Evolutionary conservation across 2,888 invertebrate species (phyloP), one percentile per base, ranked within the genome.

Genomic region (Saturnia japonica): DNA sequence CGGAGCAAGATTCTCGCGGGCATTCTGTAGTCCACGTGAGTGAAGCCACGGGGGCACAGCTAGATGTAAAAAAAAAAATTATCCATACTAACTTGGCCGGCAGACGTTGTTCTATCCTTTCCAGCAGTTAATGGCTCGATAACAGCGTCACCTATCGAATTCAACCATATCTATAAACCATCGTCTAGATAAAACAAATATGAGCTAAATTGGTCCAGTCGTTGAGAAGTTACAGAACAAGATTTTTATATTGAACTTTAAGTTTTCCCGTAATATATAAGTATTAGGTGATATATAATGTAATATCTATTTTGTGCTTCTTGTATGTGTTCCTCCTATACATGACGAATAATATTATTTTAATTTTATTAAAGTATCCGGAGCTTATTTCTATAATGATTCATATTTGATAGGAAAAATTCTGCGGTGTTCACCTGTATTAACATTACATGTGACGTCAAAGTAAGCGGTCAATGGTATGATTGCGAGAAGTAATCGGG

Each of bases 401-500:
- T 85, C 83, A 83, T 70, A 25, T 62, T 70, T 42, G 42, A 72
- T 72, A 78, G 79, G 76, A 81, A 80, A 76, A 79, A 73, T 80
- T 75, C 72, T 72, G 70, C 66, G 72, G 70, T 72, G 62, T 68
- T 74, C 73, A 78, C 71, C 73, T 74, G 74, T 78, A 76, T 75
- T 77, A 62, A 76, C 70, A 74, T 68, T 71, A 74, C 68, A 64
- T 72, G 77, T 88, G 90, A 91, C 89, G 89, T 90, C 87, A 87
- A 84, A 75, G 72, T 25, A 71, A 75, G 74, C 78, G 82, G 84
- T 81, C 76, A 82, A 76, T 74, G 81, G 75, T 78, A 77, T 54
- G 73, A 75, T 83, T 81, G 78, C 76, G 82, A 85, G 85, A 86
- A 85, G 78, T 74, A 78, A 77, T 80, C 74, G 74, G 77, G 75